Conservation (phyloP, 2,888 invertebrate species). For the Hyppa rectilinea region DNA sequence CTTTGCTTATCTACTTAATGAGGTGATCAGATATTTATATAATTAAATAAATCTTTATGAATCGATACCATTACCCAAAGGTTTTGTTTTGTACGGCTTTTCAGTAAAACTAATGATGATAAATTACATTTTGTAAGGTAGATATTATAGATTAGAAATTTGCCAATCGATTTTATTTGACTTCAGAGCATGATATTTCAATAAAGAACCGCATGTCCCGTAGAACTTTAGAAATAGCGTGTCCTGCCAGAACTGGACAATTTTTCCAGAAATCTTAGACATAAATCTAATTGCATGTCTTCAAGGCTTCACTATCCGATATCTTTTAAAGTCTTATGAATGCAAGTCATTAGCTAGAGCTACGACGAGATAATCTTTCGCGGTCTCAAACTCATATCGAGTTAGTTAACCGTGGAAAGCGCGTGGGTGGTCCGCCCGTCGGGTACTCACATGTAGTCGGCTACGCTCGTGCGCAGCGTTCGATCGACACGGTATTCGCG, state of each 20-base stretch:
- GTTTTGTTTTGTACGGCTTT: constrained; percentile 78
- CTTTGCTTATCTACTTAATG: constrained; percentile 60
- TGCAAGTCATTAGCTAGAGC: constrained; percentile 60
- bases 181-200: constrained; percentile 82
- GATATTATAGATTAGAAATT: constrained; percentile 77
- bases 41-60: constrained; percentile 43
- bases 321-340: constrained; percentile 64
- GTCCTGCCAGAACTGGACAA: constrained; percentile 69
- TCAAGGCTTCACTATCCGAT: constrained; percentile 78
- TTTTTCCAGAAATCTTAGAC: constrained; percentile 70
- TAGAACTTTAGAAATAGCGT: constrained; percentile 79
- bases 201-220: constrained; percentile 83
- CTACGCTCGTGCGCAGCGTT: constrained; percentile 41
- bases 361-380: constrained; percentile 44
- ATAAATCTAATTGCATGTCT: constrained; percentile 85
- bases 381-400: constrained; percentile 52
- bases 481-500: constrained; percentile 46
- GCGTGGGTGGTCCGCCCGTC: constrained; percentile 26
- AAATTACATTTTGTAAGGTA: constrained; percentile 78
- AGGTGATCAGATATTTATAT: constrained; percentile 64
- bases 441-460: constrained; percentile 27
- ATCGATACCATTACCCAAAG: constrained; percentile 33
- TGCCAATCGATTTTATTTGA: constrained; percentile 74
- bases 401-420: constrained; percentile 41
- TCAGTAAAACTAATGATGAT: constrained; percentile 77